Conservation (phyloP, 1,140 invertebrate genomes). For the Dysdera silvatica region DNA sequence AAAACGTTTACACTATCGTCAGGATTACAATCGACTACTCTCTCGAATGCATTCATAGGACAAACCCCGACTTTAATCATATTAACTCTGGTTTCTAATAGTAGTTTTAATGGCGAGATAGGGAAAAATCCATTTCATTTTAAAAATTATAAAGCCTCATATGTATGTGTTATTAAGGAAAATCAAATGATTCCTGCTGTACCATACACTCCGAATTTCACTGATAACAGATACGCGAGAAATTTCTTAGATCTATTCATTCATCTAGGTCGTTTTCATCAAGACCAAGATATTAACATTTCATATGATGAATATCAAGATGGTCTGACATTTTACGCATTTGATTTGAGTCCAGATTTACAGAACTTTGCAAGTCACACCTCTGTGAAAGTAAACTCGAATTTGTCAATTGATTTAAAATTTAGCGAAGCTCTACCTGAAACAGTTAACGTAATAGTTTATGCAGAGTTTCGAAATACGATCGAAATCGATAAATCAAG, state of each 20-base stretch:
- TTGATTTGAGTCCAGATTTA: conserved; percentile 5
- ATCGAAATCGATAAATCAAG: background rate
- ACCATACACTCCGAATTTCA: conserved; percentile 6
- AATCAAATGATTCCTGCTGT: background rate
- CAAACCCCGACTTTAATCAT: conserved; percentile 1
- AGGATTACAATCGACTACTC: background rate
- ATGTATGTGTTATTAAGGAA: conserved; percentile 2
- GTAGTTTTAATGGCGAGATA: background rate
- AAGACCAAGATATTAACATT: conserved; percentile 2
- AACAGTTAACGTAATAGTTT: background rate
- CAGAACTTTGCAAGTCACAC: background rate
- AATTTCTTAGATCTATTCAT: conserved; percentile 4
- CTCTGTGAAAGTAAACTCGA: background rate
- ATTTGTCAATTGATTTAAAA: conserved; percentile 1
- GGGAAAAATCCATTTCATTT: conserved; percentile 14
- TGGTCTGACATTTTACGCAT: background rate
- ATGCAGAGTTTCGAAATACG: background rate
- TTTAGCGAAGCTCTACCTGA: background rate
- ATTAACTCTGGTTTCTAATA: conserved; percentile 4
- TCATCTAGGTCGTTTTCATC: conserved; percentile 6
- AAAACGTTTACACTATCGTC: background rate
- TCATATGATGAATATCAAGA: background rate
- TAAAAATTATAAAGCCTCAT: conserved; percentile 11
- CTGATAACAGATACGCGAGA: background rate
- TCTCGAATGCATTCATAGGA: conserved; percentile 7